Base-by-base conservation (phyloP, 2,888 invertebrate species). In the Cosmorhoe ocellata region DNA sequence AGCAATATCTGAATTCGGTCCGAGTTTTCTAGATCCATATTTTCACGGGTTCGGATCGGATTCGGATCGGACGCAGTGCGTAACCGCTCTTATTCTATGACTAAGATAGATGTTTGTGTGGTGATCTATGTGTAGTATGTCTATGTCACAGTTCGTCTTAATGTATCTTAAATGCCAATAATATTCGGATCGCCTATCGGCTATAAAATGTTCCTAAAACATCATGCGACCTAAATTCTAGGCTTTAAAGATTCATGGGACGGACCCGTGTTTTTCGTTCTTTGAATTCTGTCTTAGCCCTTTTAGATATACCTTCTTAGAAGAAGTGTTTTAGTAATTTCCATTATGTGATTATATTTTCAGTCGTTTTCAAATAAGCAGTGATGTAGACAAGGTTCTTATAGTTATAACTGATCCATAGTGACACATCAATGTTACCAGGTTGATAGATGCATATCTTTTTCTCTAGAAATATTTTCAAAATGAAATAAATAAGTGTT, bases 371-470 rank as follows among this genome's bases (percentile, higher is more conserved):
- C 53, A 36, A 66, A 64, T 82, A 81, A 81, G 82, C 82, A 84
- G 81, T 81, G 55, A 61, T 79, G 79, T 81, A 80, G 82, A 55
- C 66, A 71, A 72, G 67, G 77, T 83, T 83, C 67, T 67, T 74
- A 67, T 74, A 69, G 74, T n/a, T 47, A 81, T 84, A 85, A 82
- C 79, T 78, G 75, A 79, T 66, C 68, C 74, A 69, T 62, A 69
- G 65, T 60, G 64, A 64, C 63, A 60, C 63, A 62, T 74, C 67
- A 81, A 79, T 84, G 80, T 86, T 85, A 85, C 84, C 86, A 83
- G 75, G 71, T 83, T 80, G 79, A 85, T 89, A 89, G 89, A 88
- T 83, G 89, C 89, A 90, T 90, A 90, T 90, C 89, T 79, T 87
- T 87, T 85, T 84, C 83, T 85, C 81, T 90, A 90, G 87, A 77